A percentile compares a stretch with the other conserved stretches of the same genome.
Conservation (phyloP, 53 echinoderm and acorn worm species). For the Holothuria scabra region DNA sequence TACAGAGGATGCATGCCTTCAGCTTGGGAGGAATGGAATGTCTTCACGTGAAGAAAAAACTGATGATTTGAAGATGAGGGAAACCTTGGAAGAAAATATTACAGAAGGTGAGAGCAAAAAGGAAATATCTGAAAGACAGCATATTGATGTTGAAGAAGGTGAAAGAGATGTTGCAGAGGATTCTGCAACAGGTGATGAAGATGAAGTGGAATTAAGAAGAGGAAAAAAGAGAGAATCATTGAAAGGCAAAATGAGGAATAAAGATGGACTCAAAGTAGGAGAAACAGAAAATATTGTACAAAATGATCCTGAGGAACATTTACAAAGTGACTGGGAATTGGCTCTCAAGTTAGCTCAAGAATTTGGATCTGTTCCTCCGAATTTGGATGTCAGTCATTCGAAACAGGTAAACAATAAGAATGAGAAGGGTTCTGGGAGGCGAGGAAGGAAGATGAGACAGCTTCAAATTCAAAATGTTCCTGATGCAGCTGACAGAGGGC, state of each 20-base stretch:
- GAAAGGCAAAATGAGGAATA: conserved; percentile 19
- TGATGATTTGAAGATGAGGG: too few species aligned
- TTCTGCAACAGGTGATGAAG: neutral
- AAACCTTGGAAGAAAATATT: too few species aligned
- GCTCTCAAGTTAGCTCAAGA: conserved; percentile 83
- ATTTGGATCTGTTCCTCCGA: conserved; percentile 81
- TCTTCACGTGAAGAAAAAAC: too few species aligned
- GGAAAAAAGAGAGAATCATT: conserved; percentile 2
- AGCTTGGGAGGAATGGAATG: neutral
- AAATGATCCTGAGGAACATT: conserved; percentile 43
- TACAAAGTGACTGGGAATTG: conserved; percentile 92
- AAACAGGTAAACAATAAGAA: neutral
- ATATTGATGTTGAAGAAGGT: conserved; percentile 1
- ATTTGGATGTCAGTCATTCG: conserved; percentile 44
- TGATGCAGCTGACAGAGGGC: neutral
- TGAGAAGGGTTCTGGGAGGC: neutral
- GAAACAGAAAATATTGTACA: conserved; percentile 8
- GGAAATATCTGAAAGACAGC: too few species aligned
- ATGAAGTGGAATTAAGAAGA: neutral
- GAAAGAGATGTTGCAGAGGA: too few species aligned
- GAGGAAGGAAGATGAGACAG: conserved; percentile 15
- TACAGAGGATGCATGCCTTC: neutral
- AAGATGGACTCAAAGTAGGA: conserved; percentile 3
- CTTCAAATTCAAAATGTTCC: conserved; percentile 37
- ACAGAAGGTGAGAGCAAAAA: too few species aligned